Conservation (phyloP, 2,888 invertebrate species). For the Sepiola atlantica region DNA sequence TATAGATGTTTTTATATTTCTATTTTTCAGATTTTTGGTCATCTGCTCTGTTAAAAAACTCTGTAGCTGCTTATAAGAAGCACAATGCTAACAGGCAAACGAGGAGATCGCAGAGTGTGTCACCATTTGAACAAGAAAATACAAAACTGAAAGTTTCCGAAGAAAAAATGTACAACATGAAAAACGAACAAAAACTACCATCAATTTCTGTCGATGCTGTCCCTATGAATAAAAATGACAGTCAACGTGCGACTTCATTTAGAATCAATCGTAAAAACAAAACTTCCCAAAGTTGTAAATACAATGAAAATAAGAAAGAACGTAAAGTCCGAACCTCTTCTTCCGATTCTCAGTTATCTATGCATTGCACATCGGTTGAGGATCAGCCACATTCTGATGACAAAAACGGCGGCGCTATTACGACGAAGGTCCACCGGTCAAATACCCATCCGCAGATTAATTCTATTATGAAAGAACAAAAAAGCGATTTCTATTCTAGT, state of each 20-base stretch:
- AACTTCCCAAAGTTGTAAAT: neutral
- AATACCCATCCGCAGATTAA: constrained; percentile 42
- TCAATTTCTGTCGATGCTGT: neutral
- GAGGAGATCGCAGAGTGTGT: constrained; percentile 64
- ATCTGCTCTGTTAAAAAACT: constrained; percentile 61
- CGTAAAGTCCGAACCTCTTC: neutral
- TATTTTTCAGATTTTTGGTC: constrained; percentile 73
- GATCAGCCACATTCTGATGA: neutral
- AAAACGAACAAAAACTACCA: neutral
- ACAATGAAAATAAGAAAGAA: too few relatives aligned
- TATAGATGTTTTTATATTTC: neutral
- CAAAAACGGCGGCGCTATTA: neutral
- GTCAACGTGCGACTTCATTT: neutral
- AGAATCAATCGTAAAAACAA: neutral
- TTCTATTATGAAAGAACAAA: neutral
- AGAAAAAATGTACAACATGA: neutral
- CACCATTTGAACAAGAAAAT: neutral
- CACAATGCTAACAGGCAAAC: constrained; percentile 37
- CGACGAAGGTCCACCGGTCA: neutral
- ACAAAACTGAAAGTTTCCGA: constrained; percentile 53
- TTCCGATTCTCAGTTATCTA: constrained; percentile 15
- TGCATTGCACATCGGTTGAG: neutral
- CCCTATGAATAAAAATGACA: too few relatives aligned
- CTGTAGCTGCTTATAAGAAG: constrained; percentile 49
- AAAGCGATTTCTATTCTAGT: constrained; percentile 55